Conservation (phyloP, 2,797 vertebrate species). For the Ciconia nigra region DNA sequence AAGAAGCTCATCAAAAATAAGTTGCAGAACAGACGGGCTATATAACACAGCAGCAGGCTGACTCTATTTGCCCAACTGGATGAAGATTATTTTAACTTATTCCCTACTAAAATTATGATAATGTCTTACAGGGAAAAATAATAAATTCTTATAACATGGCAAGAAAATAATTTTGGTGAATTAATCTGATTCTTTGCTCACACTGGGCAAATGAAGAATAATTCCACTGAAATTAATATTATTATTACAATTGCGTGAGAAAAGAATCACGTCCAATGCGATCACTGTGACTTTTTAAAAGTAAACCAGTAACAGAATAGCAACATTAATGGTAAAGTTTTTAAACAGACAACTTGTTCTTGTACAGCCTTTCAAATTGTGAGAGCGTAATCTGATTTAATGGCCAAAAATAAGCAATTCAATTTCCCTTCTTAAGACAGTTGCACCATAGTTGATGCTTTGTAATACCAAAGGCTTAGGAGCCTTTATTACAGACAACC, state of each 20-base stretch:
- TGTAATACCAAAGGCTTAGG: background rate
- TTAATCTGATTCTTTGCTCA: conserved; percentile 34
- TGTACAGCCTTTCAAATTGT: background rate
- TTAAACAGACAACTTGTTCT: background rate
- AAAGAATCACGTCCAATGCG: background rate
- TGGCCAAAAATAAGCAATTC: background rate
- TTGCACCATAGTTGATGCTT: background rate
- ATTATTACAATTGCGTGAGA: background rate
- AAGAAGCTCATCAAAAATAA: conserved; percentile 60
- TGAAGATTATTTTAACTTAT: conserved; percentile 64
- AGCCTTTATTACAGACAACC: background rate
- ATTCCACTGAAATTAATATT: background rate
- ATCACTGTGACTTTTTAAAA: background rate
- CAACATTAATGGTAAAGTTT: background rate
- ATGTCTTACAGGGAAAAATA: conserved; percentile 42
- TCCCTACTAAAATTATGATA: conserved; percentile 46
- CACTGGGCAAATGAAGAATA: background rate
- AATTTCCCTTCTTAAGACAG: background rate
- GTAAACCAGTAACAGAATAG: background rate
- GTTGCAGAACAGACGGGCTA: conserved; percentile 65
- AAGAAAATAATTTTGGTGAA: conserved; percentile 13
- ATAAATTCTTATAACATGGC: background rate
- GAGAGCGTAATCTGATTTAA: background rate
- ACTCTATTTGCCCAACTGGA: conserved; percentile 33
- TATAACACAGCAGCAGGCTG: conserved; percentile 33